These are phyloP conservation scores for Melanotaenia nigrans DNA, from an alignment of 2,797 vertebrate genomes.

Conservation along the genomic window DNA sequence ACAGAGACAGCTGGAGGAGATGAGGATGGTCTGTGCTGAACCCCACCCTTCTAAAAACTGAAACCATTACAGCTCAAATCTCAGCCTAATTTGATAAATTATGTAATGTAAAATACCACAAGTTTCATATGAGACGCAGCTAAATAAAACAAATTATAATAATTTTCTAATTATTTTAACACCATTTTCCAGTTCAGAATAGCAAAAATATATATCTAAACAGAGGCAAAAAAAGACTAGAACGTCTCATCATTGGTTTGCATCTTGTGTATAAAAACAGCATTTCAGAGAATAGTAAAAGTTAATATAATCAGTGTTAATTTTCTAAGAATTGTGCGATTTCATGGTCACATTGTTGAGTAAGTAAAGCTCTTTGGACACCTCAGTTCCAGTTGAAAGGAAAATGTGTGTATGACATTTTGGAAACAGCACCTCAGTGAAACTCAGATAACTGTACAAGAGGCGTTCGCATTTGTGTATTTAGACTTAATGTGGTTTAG, in stretches of 20 bases:
- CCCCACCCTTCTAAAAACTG: not conserved
- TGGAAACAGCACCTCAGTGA: not conserved
- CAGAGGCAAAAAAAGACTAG: too few species aligned
- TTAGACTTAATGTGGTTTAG: not conserved
- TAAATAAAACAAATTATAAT: too few species aligned
- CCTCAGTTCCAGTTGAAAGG: not conserved
- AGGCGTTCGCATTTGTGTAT: not conserved
- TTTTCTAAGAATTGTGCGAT: not conserved
- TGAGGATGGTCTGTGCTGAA: constrained; percentile 86
- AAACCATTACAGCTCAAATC: not conserved
- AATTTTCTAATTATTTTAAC: too few species aligned
- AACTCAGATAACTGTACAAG: not conserved
- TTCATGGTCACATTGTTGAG: not conserved
- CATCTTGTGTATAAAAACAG: too few species aligned
- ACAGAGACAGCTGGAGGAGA: constrained; percentile 89
- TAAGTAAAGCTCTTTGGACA: not conserved
- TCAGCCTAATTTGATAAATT: not conserved
- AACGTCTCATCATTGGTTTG: too few species aligned
- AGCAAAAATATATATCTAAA: too few species aligned
- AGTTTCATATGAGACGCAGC: too few species aligned
- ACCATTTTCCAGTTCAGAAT: too few species aligned
- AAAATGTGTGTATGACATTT: not conserved
- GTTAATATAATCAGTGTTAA: not conserved
- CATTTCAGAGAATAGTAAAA: not conserved
- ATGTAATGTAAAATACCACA: not conserved